A percentile compares a stretch with the other conserved stretches of the same genome.
Evolutionary conservation across 2,113 vertebrate genomes (phyloP).

Genomic region (Campylomormyrus tamandua): DNA sequence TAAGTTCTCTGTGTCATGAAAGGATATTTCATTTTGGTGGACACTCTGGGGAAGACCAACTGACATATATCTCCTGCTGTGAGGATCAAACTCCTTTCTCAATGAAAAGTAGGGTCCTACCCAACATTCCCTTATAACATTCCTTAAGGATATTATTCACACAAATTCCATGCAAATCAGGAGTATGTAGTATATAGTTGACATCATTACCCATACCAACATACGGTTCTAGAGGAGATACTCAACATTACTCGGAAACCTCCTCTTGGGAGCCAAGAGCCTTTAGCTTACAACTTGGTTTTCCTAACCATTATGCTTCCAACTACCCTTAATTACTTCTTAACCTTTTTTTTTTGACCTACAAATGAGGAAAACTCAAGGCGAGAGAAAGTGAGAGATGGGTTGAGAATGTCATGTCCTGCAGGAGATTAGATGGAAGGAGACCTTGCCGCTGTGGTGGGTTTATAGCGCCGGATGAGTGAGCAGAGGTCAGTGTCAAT

Average conservation of each 20-base stretch:
- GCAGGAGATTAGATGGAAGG: not conserved
- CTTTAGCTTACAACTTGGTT: not conserved
- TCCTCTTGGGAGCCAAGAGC: not conserved
- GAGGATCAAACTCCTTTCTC: not conserved
- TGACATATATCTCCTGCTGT: not conserved
- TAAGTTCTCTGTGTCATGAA: not conserved
- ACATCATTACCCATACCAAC: not conserved
- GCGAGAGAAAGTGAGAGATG: not conserved
- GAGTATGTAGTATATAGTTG: not conserved
- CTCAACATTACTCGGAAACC: not conserved
- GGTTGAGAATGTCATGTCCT: not conserved
- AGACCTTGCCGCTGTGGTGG: not conserved
- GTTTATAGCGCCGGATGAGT: not conserved
- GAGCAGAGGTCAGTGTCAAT: not conserved
- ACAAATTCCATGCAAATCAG: not conserved
- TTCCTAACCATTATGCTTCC: not conserved
- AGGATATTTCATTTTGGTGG: not conserved
- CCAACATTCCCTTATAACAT: not conserved
- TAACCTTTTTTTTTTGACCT: conserved; percentile 1
- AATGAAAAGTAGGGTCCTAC: not conserved
- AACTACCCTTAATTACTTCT: not conserved
- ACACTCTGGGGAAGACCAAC: not conserved
- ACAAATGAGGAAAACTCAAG: not conserved
- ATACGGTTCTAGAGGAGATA: not conserved
- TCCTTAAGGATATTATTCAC: not conserved